Evolutionary conservation across 2,797 vertebrate genomes (phyloP), one percentile per base, ranked within the genome.

Genomic region (Tenualosa thibaudeaui): DNA sequence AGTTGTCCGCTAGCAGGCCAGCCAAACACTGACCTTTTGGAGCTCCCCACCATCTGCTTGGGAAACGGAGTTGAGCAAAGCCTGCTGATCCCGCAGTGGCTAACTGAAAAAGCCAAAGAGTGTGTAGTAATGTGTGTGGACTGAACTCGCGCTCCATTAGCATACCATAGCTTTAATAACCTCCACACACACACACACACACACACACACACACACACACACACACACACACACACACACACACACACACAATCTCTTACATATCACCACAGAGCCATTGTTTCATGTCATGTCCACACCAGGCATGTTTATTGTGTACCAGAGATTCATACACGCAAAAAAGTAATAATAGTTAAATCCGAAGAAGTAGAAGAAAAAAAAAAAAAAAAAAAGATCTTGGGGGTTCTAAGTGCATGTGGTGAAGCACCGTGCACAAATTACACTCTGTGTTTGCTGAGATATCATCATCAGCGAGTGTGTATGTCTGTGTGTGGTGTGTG

Each of bases 11-110:
- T 49, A 71, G 87, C 24, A 88, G 88, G 86, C 71, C 88, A 90
- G 86, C 89, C 88, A 83, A 88, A 90, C 84, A 53, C 3, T 89
- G 89, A 92, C 91, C 92, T 90, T 24, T 91, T 49, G 51, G 90
- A 90, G 86, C 40, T 53, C 13, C 17, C 49, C 81, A 31, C 90
- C 93, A 93, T 93, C 91, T 93, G 91, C 62, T 12, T 82, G 71
- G 83, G 43, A 65, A 86, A 81, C 56, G 24, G 0, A 85, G n/a
- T 31, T 54, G 58, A 81, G 43, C 68, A 58, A 60, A 46, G 19
- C 5, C 40, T 17, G 17, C 71, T 5, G 40, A 7, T 46, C 40
- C 71, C 17, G 7, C 71, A 43, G 40, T 22, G 37, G 40, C 71
- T 15, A 6, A 3, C 65, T 15, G 26, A 46, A 46, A 19, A 22